These are phyloP conservation scores for Caenorhabditis imperialis DNA, from an alignment of 2,888 invertebrate genomes.

Conservation along the genomic window DNA sequence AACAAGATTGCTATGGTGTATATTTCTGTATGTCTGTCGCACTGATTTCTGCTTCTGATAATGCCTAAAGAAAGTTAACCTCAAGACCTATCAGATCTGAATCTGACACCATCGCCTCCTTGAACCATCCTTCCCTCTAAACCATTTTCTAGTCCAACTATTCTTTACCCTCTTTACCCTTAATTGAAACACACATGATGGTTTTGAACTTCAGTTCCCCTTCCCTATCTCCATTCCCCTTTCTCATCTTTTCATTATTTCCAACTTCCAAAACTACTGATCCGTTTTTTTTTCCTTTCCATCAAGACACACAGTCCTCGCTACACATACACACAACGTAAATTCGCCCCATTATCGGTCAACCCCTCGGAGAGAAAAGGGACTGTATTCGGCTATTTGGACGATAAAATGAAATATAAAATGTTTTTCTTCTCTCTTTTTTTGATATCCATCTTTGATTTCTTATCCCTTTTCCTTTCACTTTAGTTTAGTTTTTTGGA, in stretches of 20 bases:
- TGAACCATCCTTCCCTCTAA: no score
- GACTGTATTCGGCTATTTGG: background rate
- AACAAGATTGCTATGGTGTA: no score
- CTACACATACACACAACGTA: slow-evolving; percentile 34
- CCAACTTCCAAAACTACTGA: no score
- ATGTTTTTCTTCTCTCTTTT: slow-evolving; percentile 9
- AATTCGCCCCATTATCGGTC: slow-evolving; percentile 48
- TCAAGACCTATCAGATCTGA: no score
- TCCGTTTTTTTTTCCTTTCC: slow-evolving; percentile 11
- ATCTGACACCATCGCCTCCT: no score
- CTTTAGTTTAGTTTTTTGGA: background rate
- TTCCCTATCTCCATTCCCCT: background rate
- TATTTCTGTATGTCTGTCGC: no score
- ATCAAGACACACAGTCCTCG: slow-evolving; percentile 38
- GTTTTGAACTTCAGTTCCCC: slow-evolving; percentile 28
- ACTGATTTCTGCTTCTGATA: no score
- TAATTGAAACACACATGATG: background rate
- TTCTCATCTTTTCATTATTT: slow-evolving; percentile 7
- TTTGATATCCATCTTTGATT: no score
- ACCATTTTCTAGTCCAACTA: no score
- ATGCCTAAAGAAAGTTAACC: no score
- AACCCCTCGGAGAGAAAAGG: slow-evolving; percentile 19
- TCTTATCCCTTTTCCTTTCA: background rate
- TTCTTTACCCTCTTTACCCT: background rate
- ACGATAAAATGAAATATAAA: slow-evolving; percentile 15